These are phyloP conservation scores for Euzophera pinguis DNA, from an alignment of 2,888 invertebrate species.

Conservation along the genomic window DNA sequence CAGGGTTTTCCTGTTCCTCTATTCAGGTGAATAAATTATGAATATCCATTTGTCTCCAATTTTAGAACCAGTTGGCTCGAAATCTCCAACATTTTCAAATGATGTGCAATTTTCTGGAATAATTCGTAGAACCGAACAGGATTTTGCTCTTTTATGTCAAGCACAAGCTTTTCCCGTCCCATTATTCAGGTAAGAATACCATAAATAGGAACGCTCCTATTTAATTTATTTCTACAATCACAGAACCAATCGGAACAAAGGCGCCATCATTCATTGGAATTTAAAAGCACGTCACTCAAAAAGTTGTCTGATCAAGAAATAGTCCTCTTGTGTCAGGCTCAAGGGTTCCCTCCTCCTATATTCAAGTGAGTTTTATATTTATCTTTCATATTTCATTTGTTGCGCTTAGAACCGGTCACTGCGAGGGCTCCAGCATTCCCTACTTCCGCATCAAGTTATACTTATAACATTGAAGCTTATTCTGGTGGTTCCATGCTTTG, in stretches of 20 bases:
- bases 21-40: constrained; percentile 82
- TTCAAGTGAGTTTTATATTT: constrained; percentile 81
- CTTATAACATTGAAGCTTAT: constrained; percentile 59
- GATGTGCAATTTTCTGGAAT: constrained; percentile 85
- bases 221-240: constrained; percentile 32
- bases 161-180: constrained; percentile 89
- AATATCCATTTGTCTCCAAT: constrained; percentile 47
- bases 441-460: constrained; percentile 72
- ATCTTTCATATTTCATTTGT: constrained; percentile 24
- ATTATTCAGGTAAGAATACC: constrained; percentile 66
- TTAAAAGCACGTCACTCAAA: constrained; percentile 80
- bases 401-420: constrained; percentile 70
- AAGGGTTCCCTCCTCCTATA: constrained; percentile 83
- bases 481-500: constrained; percentile 74
- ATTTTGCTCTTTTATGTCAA: constrained; percentile 86
- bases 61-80: constrained; percentile 85
- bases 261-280: constrained; percentile 78
- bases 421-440: constrained; percentile 74
- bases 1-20: constrained; percentile 85
- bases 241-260: constrained; percentile 82
- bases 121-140: constrained; percentile 81
- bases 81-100: constrained; percentile 85
- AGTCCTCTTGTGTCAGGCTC: constrained; percentile 84
- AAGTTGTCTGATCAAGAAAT: constrained; percentile 75
- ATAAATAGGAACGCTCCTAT: not conserved